phyloP scores from a whole-genome alignment of 1,140 invertebrate species.

The Calosoma granatense region DNA sequence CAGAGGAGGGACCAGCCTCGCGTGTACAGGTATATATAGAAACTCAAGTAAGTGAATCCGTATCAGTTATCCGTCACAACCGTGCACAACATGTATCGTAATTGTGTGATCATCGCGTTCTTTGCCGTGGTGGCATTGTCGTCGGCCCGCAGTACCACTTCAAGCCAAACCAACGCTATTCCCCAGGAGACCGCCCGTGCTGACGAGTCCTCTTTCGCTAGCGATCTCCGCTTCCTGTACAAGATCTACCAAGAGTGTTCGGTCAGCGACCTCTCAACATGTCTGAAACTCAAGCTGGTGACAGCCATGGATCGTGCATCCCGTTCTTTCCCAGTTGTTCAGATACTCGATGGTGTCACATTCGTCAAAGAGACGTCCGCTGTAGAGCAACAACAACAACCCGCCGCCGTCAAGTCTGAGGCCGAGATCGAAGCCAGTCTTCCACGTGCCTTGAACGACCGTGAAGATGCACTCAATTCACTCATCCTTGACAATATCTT shows the following conservation, averaged over 20 bases:
- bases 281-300: conserved; percentile 64
- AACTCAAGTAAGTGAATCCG: conserved; percentile 32
- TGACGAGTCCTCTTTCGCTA: conserved; percentile 34
- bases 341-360: conserved; percentile 58
- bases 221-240: conserved; percentile 44
- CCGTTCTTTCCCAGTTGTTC: conserved; percentile 47
- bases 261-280: conserved; percentile 54
- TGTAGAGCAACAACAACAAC: conserved; percentile 24
- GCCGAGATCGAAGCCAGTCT: conserved; percentile 55
- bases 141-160: conserved; percentile 37
- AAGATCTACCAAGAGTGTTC: conserved; percentile 66
- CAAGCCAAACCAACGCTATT: conserved; percentile 34
- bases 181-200: conserved; percentile 33
- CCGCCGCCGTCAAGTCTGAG: conserved; percentile 36
- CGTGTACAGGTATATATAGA: conserved; percentile 27
- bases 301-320: conserved; percentile 59
- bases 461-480: conserved; percentile 59
- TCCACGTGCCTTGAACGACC: conserved; percentile 55
- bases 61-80: conserved; percentile 27
- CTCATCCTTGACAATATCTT: conserved; percentile 63
- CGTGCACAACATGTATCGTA: conserved; percentile 25
- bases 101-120: conserved; percentile 32
- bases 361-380: conserved; percentile 51
- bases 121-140: conserved; percentile 26
- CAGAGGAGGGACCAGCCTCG: conserved; percentile 19